Percentiles rank a stretch among this genome's conserved stretches.
These are phyloP conservation scores for Drosophila borborema DNA, from an alignment of 2,888 invertebrate genomes.

Conservation along the genomic window DNA sequence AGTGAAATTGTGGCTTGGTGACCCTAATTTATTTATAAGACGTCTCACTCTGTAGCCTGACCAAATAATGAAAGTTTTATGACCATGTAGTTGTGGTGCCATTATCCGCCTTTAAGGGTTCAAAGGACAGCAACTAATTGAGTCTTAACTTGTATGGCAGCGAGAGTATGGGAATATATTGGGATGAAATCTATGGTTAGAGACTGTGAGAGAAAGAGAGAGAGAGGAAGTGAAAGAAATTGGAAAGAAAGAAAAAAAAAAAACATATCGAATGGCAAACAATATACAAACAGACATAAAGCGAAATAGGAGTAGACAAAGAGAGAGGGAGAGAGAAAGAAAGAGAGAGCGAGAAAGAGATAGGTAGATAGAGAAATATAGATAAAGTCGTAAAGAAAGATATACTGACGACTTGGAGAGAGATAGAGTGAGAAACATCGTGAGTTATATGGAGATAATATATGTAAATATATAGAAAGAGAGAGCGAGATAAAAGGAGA, in stretches of 20 bases:
- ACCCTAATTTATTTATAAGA: constrained; percentile 71
- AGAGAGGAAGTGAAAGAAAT: not conserved
- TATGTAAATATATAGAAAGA: too few species aligned
- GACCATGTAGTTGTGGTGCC: constrained; percentile 46
- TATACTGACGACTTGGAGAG: not conserved
- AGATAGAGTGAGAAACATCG: not conserved
- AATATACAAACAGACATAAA: too few species aligned
- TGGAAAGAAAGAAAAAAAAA: too few species aligned
- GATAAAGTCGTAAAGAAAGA: not conserved
- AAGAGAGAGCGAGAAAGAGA: not conserved
- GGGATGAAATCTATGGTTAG: not conserved
- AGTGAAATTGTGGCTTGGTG: constrained; percentile 10
- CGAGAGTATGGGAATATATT: not conserved
- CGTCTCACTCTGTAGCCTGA: constrained; percentile 22
- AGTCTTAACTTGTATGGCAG: constrained; percentile 3
- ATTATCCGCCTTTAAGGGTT: constrained; percentile 44
- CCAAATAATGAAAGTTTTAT: constrained; percentile 73
- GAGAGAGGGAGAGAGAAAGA: not conserved
- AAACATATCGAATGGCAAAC: too few species aligned
- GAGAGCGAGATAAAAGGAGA: not conserved
- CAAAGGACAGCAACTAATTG: constrained; percentile 41
- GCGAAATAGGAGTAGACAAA: not conserved
- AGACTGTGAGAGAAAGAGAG: not conserved
- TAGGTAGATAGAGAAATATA: not conserved
- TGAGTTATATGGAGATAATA: too few species aligned